These are phyloP conservation scores for Scyliorhinus canicula DNA, from an alignment of 2,797 vertebrate genomes.

Conservation along the genomic window DNA sequence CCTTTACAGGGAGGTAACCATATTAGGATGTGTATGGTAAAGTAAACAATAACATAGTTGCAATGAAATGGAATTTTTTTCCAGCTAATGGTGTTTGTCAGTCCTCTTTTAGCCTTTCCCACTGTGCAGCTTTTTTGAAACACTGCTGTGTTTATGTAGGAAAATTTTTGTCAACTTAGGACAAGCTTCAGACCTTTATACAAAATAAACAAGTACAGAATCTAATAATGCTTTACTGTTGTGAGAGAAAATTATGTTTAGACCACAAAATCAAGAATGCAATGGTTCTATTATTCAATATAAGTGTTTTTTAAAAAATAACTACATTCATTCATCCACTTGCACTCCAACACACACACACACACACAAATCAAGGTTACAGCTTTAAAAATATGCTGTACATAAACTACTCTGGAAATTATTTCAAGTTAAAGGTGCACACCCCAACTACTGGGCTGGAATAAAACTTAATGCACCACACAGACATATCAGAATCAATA, in stretches of 20 bases:
- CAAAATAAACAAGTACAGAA: constrained; percentile 30
- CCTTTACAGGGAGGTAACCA: constrained; percentile 84
- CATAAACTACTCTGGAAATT: constrained; percentile 15
- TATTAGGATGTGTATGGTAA: constrained; percentile 94
- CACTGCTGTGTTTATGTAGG: constrained; percentile 61
- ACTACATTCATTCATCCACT: constrained; percentile 44
- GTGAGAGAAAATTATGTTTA: neutral
- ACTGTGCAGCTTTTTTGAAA: constrained; percentile 55
- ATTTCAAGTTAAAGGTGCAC: constrained; percentile 41
- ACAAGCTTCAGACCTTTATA: constrained; percentile 53
- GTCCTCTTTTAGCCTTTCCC: constrained; percentile 66
- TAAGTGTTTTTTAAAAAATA: neutral
- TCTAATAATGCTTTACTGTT: neutral
- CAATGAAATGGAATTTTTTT: constrained; percentile 80
- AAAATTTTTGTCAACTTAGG: constrained; percentile 56
- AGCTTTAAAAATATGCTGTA: neutral
- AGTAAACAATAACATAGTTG: constrained; percentile 98
- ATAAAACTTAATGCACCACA: constrained; percentile 56
- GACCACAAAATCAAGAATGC: neutral
- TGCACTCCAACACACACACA: constrained; percentile 43
- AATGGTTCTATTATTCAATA: neutral
- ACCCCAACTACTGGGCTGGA: constrained; percentile 44
- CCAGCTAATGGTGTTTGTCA: constrained; percentile 81
- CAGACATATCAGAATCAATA: constrained; percentile 63
- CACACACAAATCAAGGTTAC: constrained; percentile 20